Evolutionary conservation across 1,140 invertebrate species (phyloP), one percentile per base, ranked within the genome.

Genomic region (Drosophila athabasca): DNA sequence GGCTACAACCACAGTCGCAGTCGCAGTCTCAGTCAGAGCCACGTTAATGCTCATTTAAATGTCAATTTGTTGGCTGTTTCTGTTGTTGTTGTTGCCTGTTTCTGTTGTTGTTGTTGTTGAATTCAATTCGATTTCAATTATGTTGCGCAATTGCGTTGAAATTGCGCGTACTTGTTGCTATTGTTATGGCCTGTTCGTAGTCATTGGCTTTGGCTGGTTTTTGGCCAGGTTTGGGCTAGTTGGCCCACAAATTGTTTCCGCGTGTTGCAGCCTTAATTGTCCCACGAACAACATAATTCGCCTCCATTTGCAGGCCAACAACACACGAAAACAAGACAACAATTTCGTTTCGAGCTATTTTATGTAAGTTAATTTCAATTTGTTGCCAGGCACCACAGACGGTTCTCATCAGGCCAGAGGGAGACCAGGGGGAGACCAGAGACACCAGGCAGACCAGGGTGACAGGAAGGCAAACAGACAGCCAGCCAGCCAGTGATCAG

Each of bases 301-400:
- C 54, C 66, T 61, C 52, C 62, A 79, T 77, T 84, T 84, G 55
- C 78, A 52, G 62, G 60, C 77, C 8, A 3, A 31, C 9, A 31
- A 31, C 2, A 31, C 29, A 29, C 3, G 31, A 57, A 61, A 62
- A 46, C 55, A 61, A 6, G 7, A 66, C 55, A 60, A 57, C 67
- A 81, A 79, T 75, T 80, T 76, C 44, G 48, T 11, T n/a, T 17
- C 49, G 44, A 66, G 57, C 73, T 53, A 73, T 69, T 79, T 79
- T 79, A 87, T 83, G 78, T 87, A 78, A 85, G 82, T 80, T 82
- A 78, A 85, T 78, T 78, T 87, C 74, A 88, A 87, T 87, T 85
- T 85, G 82, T 75, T 78, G 58, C 52, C 44, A 58, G 19, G 22
- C 35, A 8, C 29, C 0, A 53, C 71, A 44, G 65, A 85, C 17